Percentiles rank a stretch among this genome's conserved stretches.
Evolutionary conservation across 2,888 invertebrate genomes (phyloP).

Genomic region (Epirrhoe tristata): DNA sequence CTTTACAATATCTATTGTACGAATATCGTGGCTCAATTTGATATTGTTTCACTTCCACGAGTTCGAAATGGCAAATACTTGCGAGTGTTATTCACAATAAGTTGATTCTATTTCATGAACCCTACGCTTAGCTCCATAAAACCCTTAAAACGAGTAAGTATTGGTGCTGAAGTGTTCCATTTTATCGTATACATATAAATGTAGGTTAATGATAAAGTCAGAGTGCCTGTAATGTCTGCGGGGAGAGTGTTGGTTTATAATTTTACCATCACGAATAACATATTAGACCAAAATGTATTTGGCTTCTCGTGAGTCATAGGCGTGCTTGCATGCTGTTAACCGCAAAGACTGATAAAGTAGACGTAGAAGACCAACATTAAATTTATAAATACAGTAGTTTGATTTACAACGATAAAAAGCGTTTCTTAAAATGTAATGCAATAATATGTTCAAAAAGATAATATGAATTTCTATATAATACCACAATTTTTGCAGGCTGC

Average conservation of each 20-base stretch:
- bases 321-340: not conserved
- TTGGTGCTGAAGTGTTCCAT: not conserved
- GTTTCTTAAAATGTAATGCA: not conserved
- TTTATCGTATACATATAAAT: not conserved
- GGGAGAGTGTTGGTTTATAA: not conserved
- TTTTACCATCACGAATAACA: not conserved
- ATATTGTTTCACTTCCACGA: constrained; percentile 33
- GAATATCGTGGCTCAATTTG: constrained; percentile 31
- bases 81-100: constrained; percentile 1
- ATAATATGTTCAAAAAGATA: too few relatives aligned
- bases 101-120: not conserved
- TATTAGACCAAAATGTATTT: not conserved
- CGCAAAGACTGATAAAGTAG: not conserved
- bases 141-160: not conserved
- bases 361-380: not conserved
- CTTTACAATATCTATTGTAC: constrained; percentile 32
- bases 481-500: too few relatives aligned
- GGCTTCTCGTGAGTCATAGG: not conserved
- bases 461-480: too few relatives aligned
- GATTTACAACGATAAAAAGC: not conserved
- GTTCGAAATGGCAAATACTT: constrained; percentile 23
- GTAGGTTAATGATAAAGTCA: not conserved
- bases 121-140: not conserved
- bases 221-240: not conserved
- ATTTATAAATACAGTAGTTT: not conserved